A percentile compares a stretch with the other conserved stretches of the same genome.
Conservation (phyloP, 2,797 vertebrate genomes). For the Acipenser transmontanus region DNA sequence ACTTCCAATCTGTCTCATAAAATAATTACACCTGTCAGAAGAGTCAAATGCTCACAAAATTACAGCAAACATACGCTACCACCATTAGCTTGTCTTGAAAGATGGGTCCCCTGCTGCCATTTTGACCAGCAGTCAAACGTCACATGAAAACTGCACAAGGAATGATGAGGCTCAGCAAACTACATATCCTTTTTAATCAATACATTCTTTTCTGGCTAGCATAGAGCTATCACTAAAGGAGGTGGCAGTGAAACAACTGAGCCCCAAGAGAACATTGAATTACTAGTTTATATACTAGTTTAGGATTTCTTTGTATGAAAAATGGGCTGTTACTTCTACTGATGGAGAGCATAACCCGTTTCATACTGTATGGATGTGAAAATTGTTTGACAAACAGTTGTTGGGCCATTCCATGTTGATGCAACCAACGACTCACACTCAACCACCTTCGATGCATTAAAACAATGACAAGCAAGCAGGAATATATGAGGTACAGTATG, state of each 20-base stretch:
- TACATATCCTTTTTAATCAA: constrained; percentile 9
- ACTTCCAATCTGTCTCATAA: constrained; percentile 19
- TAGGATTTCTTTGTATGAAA: not conserved
- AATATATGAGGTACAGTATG: too few relatives aligned
- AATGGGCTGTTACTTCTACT: not conserved
- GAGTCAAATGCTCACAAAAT: constrained; percentile 22
- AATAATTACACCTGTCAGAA: constrained; percentile 21
- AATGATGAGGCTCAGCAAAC: constrained; percentile 1
- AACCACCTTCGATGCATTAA: too few relatives aligned
- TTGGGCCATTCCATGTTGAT: too few relatives aligned
- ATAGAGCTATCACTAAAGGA: constrained; percentile 18
- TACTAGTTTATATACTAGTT: not conserved
- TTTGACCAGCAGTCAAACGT: constrained; percentile 15
- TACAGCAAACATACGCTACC: constrained; percentile 16
- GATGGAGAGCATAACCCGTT: not conserved
- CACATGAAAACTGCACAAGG: constrained; percentile 6
- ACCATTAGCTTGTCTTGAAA: constrained; percentile 17
- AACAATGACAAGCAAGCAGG: too few relatives aligned
- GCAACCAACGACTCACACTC: too few relatives aligned
- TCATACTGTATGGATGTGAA: not conserved
- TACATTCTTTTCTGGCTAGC: constrained; percentile 28
- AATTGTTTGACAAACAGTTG: not conserved
- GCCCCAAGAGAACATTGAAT: constrained; percentile 13
- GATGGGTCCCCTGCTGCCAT: constrained; percentile 14
- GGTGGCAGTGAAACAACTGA: constrained; percentile 14